phyloP scores from a whole-genome alignment of 2,797 vertebrate genomes.

The Tokudaia muenninki region DNA sequence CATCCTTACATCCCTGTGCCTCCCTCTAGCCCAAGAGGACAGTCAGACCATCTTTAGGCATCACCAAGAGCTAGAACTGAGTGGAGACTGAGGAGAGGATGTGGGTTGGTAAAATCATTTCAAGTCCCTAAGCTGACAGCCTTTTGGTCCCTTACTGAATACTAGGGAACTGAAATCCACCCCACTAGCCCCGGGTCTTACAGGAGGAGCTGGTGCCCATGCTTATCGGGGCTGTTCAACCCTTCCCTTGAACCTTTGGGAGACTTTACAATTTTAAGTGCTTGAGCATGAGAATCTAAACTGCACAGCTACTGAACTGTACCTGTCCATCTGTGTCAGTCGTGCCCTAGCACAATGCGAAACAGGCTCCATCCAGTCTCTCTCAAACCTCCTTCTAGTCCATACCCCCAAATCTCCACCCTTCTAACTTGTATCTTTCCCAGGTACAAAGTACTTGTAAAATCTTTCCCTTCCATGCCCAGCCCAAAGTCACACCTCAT shows the following conservation, averaged over 20 bases:
- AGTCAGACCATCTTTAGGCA: neutral
- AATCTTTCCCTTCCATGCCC: neutral
- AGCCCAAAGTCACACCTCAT: neutral
- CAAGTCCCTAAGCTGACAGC: neutral
- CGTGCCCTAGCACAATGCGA: neutral
- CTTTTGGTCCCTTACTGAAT: neutral
- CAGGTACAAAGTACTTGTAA: neutral
- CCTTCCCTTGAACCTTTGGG: neutral
- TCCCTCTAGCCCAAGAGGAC: neutral
- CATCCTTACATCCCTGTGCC: neutral
- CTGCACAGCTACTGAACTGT: neutral
- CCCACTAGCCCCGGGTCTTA: too few relatives aligned
- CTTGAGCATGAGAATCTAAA: neutral
- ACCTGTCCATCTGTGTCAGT: neutral
- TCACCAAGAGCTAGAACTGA: neutral
- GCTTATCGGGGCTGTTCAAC: neutral
- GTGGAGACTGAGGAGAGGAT: neutral
- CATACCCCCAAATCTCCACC: neutral
- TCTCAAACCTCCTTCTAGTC: neutral
- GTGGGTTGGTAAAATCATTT: neutral
- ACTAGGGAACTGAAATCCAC: neutral
- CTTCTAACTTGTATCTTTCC: neutral
- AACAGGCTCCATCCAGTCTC: neutral
- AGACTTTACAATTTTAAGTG: neutral
- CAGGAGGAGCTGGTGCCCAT: neutral